phyloP scores from a whole-genome alignment of 2,113 vertebrate genomes.

The Oplegnathus fasciatus region DNA sequence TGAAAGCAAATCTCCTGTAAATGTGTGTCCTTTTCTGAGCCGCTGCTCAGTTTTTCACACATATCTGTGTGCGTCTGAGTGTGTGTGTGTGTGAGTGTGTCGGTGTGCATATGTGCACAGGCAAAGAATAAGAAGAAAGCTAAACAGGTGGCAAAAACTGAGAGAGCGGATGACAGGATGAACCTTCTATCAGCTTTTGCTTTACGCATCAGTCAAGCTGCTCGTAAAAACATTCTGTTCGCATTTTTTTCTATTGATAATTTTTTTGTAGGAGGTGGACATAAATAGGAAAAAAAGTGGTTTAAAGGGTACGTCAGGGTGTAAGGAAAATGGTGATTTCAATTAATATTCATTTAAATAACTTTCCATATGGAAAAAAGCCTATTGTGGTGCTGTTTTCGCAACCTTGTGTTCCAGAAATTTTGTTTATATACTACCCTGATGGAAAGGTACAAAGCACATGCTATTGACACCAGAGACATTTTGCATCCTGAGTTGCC shows the following conservation, averaged over 20 bases:
- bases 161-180: background rate
- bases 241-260: background rate
- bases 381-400: background rate
- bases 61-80: conserved; percentile 4
- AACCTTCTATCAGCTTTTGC: background rate
- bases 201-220: background rate
- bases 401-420: background rate
- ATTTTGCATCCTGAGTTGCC: fast-evolving
- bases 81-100: background rate
- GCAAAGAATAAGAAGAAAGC: background rate
- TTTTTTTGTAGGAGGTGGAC: no score
- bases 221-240: background rate
- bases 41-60: conserved; percentile 17
- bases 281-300: background rate
- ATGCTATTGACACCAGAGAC: background rate
- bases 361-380: no score
- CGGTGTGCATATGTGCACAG: background rate
- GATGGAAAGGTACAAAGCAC: background rate
- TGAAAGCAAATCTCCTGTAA: conserved; percentile 19
- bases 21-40: conserved; percentile 7
- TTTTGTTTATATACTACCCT: background rate
- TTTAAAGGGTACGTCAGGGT: background rate
- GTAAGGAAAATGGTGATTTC: background rate
- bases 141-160: conserved; percentile 2
- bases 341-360: background rate